Conservation (phyloP, 1,140 invertebrate genomes). For the Cydia pomonella region DNA sequence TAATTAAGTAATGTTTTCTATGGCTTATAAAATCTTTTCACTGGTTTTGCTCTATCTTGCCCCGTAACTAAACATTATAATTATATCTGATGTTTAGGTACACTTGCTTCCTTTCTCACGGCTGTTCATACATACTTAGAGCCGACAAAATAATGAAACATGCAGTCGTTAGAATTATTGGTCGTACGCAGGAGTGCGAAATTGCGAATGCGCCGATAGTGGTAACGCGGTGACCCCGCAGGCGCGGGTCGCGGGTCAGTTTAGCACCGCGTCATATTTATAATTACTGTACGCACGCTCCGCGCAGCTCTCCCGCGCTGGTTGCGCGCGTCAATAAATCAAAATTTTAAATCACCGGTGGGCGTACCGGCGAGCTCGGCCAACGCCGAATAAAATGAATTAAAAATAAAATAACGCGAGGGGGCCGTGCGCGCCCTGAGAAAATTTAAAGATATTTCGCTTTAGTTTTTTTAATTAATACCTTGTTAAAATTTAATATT, state of each 20-base stretch:
- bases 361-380: slow-evolving; percentile 64
- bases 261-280: slow-evolving; percentile 78
- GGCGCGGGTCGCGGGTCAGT: slow-evolving; percentile 60
- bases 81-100: background rate
- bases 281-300: slow-evolving; percentile 65
- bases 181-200: slow-evolving; percentile 33
- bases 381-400: slow-evolving; percentile 78
- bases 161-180: slow-evolving; percentile 1
- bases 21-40: no score
- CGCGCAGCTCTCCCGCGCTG: slow-evolving; percentile 53
- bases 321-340: slow-evolving; percentile 70
- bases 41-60: no score
- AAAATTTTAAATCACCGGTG: slow-evolving; percentile 80
- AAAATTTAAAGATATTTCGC: slow-evolving; percentile 78
- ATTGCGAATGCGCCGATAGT: slow-evolving; percentile 35
- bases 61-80: no score
- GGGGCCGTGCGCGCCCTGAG: slow-evolving; percentile 69
- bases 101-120: slow-evolving; percentile 22
- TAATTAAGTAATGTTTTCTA: no score
- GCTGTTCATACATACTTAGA: background rate
- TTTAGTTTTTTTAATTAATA: slow-evolving; percentile 81
- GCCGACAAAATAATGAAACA: background rate
- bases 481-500: slow-evolving; percentile 81
- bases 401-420: slow-evolving; percentile 75
- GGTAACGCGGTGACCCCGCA: slow-evolving; percentile 45